Evolutionary conservation across 2,113 vertebrate species (phyloP).

Genomic region (Hemichromis elongatus): DNA sequence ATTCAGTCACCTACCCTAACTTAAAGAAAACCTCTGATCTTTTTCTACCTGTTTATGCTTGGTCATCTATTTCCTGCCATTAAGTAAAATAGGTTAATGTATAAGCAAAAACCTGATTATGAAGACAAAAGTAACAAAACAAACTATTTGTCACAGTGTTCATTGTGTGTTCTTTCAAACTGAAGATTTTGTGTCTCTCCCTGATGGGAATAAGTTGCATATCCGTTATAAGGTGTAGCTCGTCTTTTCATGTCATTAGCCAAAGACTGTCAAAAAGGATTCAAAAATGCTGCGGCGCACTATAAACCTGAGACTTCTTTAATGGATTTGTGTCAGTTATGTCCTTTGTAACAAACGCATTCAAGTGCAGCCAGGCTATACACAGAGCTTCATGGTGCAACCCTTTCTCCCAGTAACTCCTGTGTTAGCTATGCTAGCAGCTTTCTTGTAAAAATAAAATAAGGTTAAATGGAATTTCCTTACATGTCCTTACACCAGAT

Average conservation of each 20-base stretch:
- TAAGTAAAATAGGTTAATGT: neutral
- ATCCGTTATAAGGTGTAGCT: neutral
- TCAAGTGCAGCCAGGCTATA: neutral
- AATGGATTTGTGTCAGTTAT: neutral
- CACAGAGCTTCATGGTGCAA: neutral
- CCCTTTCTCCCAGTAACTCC: neutral
- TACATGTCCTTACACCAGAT: neutral
- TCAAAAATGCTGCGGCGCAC: neutral
- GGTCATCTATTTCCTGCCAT: neutral
- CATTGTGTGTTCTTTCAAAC: neutral
- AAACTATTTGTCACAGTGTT: neutral
- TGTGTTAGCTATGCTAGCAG: neutral
- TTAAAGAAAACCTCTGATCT: neutral
- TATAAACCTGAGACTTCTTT: neutral
- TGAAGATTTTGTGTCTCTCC: neutral
- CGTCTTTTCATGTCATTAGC: neutral
- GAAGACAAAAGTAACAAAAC: neutral
- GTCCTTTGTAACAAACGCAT: neutral
- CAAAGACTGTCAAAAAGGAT: neutral
- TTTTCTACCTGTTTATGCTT: neutral
- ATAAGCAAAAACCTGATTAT: neutral
- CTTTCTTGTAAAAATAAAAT: neutral
- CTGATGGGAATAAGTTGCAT: neutral
- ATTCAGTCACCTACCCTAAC: neutral
- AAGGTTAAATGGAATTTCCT: neutral